These are phyloP conservation scores for Arrhamphus sclerolepis DNA, from an alignment of 2,797 vertebrate species.

Conservation along the genomic window DNA sequence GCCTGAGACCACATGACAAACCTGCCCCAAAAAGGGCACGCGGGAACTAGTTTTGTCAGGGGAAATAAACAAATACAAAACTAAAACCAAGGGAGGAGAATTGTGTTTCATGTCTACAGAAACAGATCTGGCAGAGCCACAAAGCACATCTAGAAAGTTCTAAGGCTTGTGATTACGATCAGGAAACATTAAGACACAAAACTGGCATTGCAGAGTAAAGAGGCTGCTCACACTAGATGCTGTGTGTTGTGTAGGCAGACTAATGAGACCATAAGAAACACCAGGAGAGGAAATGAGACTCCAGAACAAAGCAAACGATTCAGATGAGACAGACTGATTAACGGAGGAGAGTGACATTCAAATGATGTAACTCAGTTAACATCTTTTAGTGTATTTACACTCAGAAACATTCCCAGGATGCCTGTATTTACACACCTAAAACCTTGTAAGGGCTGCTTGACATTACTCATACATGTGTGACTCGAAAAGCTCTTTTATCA, in stretches of 20 bases:
- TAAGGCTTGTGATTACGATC: not conserved
- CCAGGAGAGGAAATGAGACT: too few species aligned
- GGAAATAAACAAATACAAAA: not conserved
- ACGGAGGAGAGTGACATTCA: not conserved
- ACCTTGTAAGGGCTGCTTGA: not conserved
- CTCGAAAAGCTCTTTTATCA: not conserved
- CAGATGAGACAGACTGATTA: not conserved
- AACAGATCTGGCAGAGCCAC: not conserved
- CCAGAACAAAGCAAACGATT: conserved; percentile 4
- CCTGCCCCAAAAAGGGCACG: conserved; percentile 31
- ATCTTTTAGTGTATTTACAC: not conserved
- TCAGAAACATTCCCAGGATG: not conserved
- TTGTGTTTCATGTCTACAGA: not conserved
- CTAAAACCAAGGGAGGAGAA: not conserved
- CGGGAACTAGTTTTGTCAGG: not conserved
- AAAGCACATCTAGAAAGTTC: conserved; percentile 25
- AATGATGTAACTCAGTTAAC: not conserved
- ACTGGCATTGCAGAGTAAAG: conserved; percentile 8
- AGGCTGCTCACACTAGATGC: not conserved
- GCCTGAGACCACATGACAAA: conserved; percentile 36
- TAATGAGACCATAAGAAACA: too few species aligned
- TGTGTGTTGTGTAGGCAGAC: not conserved
- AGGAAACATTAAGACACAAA: conserved; percentile 1
- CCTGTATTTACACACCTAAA: not conserved
- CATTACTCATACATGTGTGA: not conserved